A percentile compares a stretch with the other conserved stretches of the same genome.
phyloP scores from a whole-genome alignment of 2,888 invertebrate genomes.

The Dicyrtomina minuta region DNA sequence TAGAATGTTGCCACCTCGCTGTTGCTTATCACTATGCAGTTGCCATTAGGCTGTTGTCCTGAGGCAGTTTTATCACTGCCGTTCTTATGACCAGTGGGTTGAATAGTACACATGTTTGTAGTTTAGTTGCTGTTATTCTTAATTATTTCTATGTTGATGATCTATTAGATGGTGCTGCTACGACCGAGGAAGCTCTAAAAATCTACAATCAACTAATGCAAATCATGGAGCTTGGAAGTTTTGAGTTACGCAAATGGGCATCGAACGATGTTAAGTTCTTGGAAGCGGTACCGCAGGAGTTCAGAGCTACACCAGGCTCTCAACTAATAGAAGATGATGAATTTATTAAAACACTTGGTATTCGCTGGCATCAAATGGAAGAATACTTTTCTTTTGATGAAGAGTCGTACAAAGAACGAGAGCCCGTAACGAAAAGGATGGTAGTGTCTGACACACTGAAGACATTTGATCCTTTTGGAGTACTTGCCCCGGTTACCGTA shows the following conservation, averaged over 20 bases:
- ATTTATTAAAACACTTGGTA: conserved; percentile 25
- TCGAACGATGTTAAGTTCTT: conserved; percentile 38
- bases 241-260: conserved; percentile 52
- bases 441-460: background rate
- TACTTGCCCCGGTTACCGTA: background rate
- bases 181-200: conserved; percentile 42
- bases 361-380: conserved; percentile 17
- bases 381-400: background rate
- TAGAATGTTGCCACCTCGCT: no score
- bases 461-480: background rate
- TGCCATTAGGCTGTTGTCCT: no score
- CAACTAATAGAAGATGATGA: no score
- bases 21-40: no score
- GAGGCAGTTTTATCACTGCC: no score
- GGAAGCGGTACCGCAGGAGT: conserved; percentile 4
- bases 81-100: no score
- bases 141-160: conserved; percentile 55
- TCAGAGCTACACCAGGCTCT: background rate
- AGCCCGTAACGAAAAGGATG: background rate
- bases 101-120: no score
- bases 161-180: conserved; percentile 48
- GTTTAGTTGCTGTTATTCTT: no score
- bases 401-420: no score
- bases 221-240: conserved; percentile 27
- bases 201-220: conserved; percentile 18